Evolutionary conservation across 2,888 invertebrate genomes (phyloP), one percentile per base, ranked within the genome.

Genomic region (Volucella inanis): DNA sequence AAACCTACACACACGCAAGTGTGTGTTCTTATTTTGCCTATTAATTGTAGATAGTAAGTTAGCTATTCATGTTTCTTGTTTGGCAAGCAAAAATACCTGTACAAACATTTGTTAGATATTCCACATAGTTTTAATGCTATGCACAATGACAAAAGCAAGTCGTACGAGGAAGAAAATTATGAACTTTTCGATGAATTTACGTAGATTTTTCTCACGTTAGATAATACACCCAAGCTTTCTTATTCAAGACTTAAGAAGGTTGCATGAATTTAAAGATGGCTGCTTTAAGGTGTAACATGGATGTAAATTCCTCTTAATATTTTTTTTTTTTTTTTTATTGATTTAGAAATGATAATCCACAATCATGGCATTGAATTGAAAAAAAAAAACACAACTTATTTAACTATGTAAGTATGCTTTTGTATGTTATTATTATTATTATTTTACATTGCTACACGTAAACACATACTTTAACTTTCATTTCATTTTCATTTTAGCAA

Each of bases 111-210:
- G 50, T 74, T 72, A 79, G 72, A 77, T 80, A 76, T 76, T 85
- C 80, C 75, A 80, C 80, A 85, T 85, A 80, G 80, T 72, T 76
- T 80, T 80, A 85, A 85, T 85, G 84, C 76, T 80, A 85, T 85
- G 80, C 72, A 81, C 74, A 68, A 52, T 70, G 62, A 59, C 75
- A 65, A 71, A 45, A 79, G 70, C 52, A 38, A 68, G 72, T 72
- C 71, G 67, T 70, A 55, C 61, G 55, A 54, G 41, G 64, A 64
- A 45, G 57, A 71, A 57, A 74, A 62, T 38, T 43, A 50, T 14
- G 38, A 15, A 22, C 10, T 50, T 67, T 52, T 39, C 65, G 68
- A 77, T 71, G 67, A 62, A 75, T 75, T 68, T 77, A 72, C 57
- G 80, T 80, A 80, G 80, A 85, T 76, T 85, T 80, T 76, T 85